Percentiles rank a stretch among this genome's conserved stretches.
Conservation (phyloP, 2,797 vertebrate genomes). For the Tamandua tetradactyla region DNA sequence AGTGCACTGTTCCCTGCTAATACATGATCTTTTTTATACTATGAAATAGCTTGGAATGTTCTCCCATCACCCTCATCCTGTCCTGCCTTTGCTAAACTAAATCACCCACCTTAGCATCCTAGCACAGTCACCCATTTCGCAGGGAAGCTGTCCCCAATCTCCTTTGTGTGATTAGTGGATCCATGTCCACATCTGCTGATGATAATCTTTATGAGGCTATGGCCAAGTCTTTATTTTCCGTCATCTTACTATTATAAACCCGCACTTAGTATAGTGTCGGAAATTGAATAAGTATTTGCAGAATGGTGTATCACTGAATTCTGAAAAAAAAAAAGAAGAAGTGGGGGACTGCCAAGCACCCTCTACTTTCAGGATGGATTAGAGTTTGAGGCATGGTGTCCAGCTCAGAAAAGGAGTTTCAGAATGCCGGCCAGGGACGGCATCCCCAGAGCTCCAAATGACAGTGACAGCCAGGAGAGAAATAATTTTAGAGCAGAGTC, state of each 20-base stretch:
- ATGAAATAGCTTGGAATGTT: background rate
- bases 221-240: background rate
- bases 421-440: background rate
- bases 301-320: background rate
- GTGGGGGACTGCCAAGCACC: background rate
- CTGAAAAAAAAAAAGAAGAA: background rate
- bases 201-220: background rate
- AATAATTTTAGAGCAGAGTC: background rate
- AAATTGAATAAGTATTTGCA: background rate
- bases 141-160: background rate
- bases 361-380: background rate
- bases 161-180: too few relatives aligned
- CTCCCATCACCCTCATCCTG: background rate
- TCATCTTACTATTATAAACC: background rate
- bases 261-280: background rate
- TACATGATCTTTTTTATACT: background rate
- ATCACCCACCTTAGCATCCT: background rate
- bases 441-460: accelerated
- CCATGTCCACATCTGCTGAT: too few relatives aligned
- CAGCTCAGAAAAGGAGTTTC: background rate
- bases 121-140: background rate
- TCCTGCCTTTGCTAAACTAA: background rate
- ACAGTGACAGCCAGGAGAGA: background rate
- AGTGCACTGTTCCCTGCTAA: background rate
- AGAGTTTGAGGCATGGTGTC: background rate